A percentile compares a stretch with the other conserved stretches of the same genome.
Evolutionary conservation across 2,888 invertebrate genomes (phyloP).

Genomic region (Philereme transversata): DNA sequence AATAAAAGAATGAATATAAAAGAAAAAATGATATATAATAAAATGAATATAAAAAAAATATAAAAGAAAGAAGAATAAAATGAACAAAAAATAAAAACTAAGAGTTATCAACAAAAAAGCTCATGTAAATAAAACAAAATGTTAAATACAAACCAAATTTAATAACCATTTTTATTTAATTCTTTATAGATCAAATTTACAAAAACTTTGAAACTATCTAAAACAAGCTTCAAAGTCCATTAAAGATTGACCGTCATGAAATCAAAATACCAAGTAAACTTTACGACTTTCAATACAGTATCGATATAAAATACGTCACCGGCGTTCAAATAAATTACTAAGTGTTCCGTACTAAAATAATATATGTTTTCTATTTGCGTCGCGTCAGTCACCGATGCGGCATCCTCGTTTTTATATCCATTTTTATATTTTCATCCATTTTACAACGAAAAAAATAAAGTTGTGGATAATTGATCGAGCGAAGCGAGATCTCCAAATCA

Average conservation of each 20-base stretch:
- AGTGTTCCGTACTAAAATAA: slow-evolving; percentile 40
- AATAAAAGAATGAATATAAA: too few relatives aligned
- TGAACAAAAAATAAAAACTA: too few relatives aligned
- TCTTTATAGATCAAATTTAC: too few relatives aligned
- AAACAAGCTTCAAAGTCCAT: slow-evolving; percentile 22
- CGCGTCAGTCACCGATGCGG: slow-evolving; percentile 26
- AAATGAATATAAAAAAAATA: too few relatives aligned
- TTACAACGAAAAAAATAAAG: slow-evolving; percentile 34
- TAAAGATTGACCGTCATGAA: slow-evolving; percentile 28
- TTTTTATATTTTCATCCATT: slow-evolving; percentile 35
- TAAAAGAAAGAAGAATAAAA: too few relatives aligned
- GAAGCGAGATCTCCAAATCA: too few relatives aligned
- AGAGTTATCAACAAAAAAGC: too few relatives aligned
- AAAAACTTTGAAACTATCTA: slow-evolving; percentile 5
- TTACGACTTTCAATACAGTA: slow-evolving; percentile 41
- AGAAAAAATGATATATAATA: too few relatives aligned
- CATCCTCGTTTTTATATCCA: slow-evolving; percentile 14
- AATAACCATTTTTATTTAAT: too few relatives aligned
- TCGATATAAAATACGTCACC: slow-evolving; percentile 45
- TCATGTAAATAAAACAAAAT: too few relatives aligned
- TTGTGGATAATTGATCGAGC: slow-evolving; percentile 36
- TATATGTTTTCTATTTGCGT: slow-evolving; percentile 36
- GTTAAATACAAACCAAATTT: too few relatives aligned
- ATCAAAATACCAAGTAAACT: slow-evolving; percentile 43
- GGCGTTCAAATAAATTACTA: slow-evolving; percentile 47